Conservation (phyloP, 2,113 vertebrate genomes). For the Corythornis vintsioides region DNA sequence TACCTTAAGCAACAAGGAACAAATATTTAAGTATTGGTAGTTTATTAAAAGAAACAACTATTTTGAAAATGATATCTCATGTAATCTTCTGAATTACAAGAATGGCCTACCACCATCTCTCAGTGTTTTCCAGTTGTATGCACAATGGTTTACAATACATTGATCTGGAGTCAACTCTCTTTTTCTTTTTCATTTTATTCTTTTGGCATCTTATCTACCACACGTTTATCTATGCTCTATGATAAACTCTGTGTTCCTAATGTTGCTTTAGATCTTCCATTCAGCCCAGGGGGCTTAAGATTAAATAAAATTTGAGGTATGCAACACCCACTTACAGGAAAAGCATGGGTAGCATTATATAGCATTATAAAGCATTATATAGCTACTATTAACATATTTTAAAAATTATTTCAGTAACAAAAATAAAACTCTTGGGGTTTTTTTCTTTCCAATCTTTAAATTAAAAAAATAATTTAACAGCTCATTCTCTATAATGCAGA, state of each 20-base stretch:
- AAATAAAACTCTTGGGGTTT: background rate
- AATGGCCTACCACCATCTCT: background rate
- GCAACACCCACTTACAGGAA: background rate
- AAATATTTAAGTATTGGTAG: background rate
- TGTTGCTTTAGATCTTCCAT: background rate
- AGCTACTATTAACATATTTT: background rate
- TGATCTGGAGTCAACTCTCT: background rate
- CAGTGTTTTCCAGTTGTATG: background rate
- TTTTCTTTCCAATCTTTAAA: background rate
- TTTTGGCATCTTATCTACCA: background rate
- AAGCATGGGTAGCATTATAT: background rate
- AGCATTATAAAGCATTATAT: background rate
- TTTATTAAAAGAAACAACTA: background rate
- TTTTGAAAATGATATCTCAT: background rate
- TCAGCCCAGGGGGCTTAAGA: background rate
- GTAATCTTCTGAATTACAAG: background rate
- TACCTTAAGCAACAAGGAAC: background rate
- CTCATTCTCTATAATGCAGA: background rate
- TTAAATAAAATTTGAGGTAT: background rate
- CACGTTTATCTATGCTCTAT: background rate
- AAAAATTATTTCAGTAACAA: background rate
- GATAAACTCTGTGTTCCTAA: background rate
- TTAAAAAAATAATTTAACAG: background rate
- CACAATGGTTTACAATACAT: background rate
- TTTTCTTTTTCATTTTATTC: background rate